Percentiles rank a stretch among this genome's conserved stretches.
Evolutionary conservation across 2,113 vertebrate species (phyloP).

Genomic region (Nycticorax nycticorax): DNA sequence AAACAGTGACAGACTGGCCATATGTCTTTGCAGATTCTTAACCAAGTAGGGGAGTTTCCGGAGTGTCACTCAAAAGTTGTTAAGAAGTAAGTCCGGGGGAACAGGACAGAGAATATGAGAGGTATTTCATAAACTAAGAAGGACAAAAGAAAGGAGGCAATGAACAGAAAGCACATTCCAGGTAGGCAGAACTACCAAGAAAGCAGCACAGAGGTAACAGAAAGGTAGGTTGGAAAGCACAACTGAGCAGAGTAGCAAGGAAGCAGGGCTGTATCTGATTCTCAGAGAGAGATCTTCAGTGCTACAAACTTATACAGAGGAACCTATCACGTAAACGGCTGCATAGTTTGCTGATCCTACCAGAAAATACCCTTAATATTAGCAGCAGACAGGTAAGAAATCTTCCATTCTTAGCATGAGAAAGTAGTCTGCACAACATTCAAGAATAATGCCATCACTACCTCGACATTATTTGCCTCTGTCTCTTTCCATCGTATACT

Average conservation of each 20-base stretch:
- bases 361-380: neutral
- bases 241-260: neutral
- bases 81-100: neutral
- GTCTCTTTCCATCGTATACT: neutral
- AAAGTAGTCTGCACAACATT: neutral
- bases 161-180: neutral
- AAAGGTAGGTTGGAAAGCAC: neutral
- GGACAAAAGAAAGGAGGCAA: neutral
- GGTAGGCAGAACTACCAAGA: neutral
- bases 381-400: neutral
- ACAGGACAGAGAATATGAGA: neutral
- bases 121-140: neutral
- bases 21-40: neutral
- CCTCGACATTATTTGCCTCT: neutral
- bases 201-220: neutral
- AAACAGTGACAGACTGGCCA: neutral
- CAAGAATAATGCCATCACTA: neutral
- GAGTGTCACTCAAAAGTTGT: neutral
- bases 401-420: neutral
- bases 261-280: neutral
- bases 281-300: neutral
- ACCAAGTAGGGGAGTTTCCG: neutral
- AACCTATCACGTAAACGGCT: neutral
- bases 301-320: neutral
- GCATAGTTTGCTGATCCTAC: neutral